Evolutionary conservation across 2,797 vertebrate species (phyloP), one percentile per base, ranked within the genome.

Genomic region (Danionella dracula): DNA sequence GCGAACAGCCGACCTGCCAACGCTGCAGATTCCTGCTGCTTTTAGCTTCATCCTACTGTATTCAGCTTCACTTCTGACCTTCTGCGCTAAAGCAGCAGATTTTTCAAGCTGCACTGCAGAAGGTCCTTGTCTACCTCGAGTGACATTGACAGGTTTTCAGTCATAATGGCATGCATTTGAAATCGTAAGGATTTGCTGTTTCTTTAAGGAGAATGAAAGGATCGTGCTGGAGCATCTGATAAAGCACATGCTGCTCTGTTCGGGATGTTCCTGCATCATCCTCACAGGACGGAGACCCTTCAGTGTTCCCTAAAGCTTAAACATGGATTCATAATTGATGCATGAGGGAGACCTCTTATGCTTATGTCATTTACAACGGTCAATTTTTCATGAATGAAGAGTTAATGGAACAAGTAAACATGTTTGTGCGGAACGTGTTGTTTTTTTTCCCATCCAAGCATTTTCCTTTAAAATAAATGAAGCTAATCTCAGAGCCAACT

Each of bases 21-120:
- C 60, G 15, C 66, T 58, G 66, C 71, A 55, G 23, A 67, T 55
- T 83, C 79, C 78, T 76, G 55, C 73, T 80, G 80, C 75, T 70
- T 71, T 71, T 72, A 53, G 48, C 35, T 5, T 49, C 53, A 57
- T 66, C 53, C 44, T 41, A 57, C 64, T 49, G 44, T 66, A 57
- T 57, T 66, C 51, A 48, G 42, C 50, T 55, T 57, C 37, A 37
- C 21, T 11, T 57, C 49, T 41, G 44, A 66, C 34, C 54, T 57
- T 66, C 44, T 20, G 15, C 20, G 31, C 20, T 37, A 66, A 40
- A 38, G 5, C 12, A 3, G 4, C 0, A 0, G 13, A 23, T 56
- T 46, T 32, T 66, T 57, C 44, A 4, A 12, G 15, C 32, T 7
- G 31, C 21, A 21, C 6, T 31, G 21, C 20, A 57, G 42, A 66